phyloP scores from a whole-genome alignment of 2,113 vertebrate species.

The Phrynosoma blainvillii region DNA sequence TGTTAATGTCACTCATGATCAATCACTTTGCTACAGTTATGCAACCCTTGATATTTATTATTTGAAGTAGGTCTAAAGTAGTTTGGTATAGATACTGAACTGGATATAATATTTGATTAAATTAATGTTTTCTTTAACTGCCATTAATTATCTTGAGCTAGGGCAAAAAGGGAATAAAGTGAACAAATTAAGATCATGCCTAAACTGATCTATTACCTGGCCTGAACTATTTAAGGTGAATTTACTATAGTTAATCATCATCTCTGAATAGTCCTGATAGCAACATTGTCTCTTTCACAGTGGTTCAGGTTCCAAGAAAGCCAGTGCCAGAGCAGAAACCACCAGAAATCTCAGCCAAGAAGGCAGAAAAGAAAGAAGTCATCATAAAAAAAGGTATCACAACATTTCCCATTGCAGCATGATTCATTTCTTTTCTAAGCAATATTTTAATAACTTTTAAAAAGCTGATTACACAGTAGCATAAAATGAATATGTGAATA shows the following conservation, averaged over 20 bases:
- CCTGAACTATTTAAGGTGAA: neutral
- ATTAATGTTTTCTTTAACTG: neutral
- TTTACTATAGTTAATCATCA: neutral
- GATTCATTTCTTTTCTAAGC: neutral
- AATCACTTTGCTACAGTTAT: neutral
- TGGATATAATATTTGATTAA: constrained; percentile 1
- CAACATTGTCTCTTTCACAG: constrained; percentile 50
- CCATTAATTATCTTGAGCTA: neutral
- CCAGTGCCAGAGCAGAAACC: constrained; percentile 63
- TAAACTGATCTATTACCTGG: constrained; percentile 1
- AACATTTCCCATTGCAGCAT: neutral
- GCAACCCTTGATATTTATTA: neutral
- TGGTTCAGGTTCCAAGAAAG: constrained; percentile 72
- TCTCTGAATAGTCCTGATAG: neutral
- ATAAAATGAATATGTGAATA: too few species aligned
- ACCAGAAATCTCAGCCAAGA: constrained; percentile 67
- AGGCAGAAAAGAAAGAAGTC: constrained; percentile 76
- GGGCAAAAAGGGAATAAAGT: neutral
- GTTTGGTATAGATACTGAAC: neutral
- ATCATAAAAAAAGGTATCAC: constrained; percentile 78
- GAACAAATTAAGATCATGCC: neutral
- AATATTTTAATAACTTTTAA: too few species aligned
- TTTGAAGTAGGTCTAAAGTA: neutral
- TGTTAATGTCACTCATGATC: neutral
- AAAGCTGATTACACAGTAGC: too few species aligned